Percentiles rank a stretch among this genome's conserved stretches.
Evolutionary conservation across 1,140 invertebrate genomes (phyloP).

Genomic region (Carposina sasakii): DNA sequence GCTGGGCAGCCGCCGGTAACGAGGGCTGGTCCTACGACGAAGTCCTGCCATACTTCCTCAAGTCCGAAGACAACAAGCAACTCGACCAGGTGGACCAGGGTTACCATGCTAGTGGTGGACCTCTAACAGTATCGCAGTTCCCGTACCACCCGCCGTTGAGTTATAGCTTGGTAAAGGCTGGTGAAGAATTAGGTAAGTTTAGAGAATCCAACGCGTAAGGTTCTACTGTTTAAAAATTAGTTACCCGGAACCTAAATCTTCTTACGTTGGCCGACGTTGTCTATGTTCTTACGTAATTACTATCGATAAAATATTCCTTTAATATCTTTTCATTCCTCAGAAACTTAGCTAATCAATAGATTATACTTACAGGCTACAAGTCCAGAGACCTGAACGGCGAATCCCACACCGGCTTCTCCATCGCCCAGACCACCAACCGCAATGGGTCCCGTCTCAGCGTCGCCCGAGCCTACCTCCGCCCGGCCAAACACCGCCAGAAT

Average conservation of each 20-base stretch:
- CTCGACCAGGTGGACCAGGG: constrained; percentile 76
- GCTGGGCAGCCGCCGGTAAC: constrained; percentile 90
- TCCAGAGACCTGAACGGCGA: constrained; percentile 89
- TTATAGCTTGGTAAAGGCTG: constrained; percentile 87
- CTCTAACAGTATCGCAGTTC: constrained; percentile 86
- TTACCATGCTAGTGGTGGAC: constrained; percentile 85
- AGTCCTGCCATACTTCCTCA: constrained; percentile 90
- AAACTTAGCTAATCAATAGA: too few species aligned
- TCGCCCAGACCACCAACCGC: constrained; percentile 90
- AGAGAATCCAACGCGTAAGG: too few species aligned
- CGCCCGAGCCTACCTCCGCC: constrained; percentile 86
- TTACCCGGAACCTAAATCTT: too few species aligned
- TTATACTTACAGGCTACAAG: constrained; percentile 84
- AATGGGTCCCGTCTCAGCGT: constrained; percentile 90
- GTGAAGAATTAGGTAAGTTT: constrained; percentile 81
- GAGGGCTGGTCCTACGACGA: constrained; percentile 93
- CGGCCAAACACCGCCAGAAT: constrained; percentile 82
- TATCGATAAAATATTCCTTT: too few species aligned
- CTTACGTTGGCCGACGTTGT: too few species aligned
- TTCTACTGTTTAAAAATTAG: too few species aligned
- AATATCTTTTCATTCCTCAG: too few species aligned
- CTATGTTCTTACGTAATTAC: too few species aligned
- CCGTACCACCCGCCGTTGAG: constrained; percentile 90
- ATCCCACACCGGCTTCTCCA: constrained; percentile 84
- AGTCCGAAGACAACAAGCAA: constrained; percentile 88